Conservation (phyloP, 2,888 invertebrate species). For the Drosophila paranaensis region DNA sequence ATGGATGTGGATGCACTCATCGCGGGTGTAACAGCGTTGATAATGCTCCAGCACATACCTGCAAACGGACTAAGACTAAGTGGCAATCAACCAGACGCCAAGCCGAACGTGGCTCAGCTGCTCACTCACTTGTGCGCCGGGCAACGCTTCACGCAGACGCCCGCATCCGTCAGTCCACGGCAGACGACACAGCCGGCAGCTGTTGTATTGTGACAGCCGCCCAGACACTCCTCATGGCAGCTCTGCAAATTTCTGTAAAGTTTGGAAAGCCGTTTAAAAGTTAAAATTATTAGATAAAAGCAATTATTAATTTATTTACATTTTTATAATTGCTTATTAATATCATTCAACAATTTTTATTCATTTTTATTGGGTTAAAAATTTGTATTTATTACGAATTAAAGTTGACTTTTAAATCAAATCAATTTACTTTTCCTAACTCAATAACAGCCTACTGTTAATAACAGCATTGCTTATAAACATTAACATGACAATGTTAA, state of each 20-base stretch:
- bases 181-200: constrained; percentile 89
- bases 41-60: constrained; percentile 72
- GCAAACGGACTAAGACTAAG: constrained; percentile 38
- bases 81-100: constrained; percentile 17
- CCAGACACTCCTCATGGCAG: constrained; percentile 92
- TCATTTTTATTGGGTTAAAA: too few species aligned
- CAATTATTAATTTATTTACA: neutral
- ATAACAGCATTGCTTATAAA: neutral
- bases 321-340: too few species aligned
- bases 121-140: constrained; percentile 87
- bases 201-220: constrained; percentile 88
- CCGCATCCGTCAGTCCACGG: constrained; percentile 86
- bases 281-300: neutral
- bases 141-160: constrained; percentile 88
- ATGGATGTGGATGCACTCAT: constrained; percentile 87
- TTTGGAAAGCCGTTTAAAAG: neutral
- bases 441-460: neutral
- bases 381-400: too few species aligned
- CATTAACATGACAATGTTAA: neutral
- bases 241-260: constrained; percentile 51
- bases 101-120: constrained; percentile 4
- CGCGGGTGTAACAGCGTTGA: constrained; percentile 88
- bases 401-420: too few species aligned
- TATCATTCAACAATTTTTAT: too few species aligned
- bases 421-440: too few species aligned